phyloP scores from a whole-genome alignment of 2,113 vertebrate species.

The Python bivittatus region DNA sequence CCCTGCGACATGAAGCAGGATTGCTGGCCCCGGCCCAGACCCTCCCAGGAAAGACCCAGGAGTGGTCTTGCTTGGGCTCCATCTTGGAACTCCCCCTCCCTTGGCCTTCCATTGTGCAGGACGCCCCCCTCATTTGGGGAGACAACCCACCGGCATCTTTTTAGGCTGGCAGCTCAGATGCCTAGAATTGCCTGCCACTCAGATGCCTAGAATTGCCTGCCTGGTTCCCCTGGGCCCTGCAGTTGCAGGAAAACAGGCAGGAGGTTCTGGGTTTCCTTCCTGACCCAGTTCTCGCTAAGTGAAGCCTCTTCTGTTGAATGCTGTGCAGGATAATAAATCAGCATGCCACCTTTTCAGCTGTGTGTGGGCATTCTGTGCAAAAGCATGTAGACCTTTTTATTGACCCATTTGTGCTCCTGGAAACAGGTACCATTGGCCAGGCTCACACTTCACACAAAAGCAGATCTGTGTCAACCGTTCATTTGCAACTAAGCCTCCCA shows the following conservation, averaged over 20 bases:
- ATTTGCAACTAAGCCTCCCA: background rate
- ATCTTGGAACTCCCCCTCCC: background rate
- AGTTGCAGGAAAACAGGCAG: no score
- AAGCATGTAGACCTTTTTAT: background rate
- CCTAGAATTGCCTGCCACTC: no score
- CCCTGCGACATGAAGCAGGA: background rate
- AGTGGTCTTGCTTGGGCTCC: no score
- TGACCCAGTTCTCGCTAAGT: background rate
- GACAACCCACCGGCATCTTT: background rate
- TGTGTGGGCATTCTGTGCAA: rapidly evolving
- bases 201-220: no score
- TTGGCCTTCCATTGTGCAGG: background rate
- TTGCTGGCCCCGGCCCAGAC: background rate
- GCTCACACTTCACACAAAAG: background rate
- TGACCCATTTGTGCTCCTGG: background rate
- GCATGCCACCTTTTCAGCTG: background rate
- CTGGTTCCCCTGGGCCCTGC: no score
- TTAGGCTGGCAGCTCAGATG: background rate
- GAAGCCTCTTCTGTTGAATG: background rate
- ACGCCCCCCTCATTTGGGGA: background rate
- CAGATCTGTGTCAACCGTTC: background rate
- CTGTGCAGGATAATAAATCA: constrained; percentile 3
- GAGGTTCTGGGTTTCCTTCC: background rate
- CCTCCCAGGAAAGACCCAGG: background rate
- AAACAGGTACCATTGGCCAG: background rate